Conservation (phyloP, 2,113 vertebrate species). For the Bubo scandiacus region DNA sequence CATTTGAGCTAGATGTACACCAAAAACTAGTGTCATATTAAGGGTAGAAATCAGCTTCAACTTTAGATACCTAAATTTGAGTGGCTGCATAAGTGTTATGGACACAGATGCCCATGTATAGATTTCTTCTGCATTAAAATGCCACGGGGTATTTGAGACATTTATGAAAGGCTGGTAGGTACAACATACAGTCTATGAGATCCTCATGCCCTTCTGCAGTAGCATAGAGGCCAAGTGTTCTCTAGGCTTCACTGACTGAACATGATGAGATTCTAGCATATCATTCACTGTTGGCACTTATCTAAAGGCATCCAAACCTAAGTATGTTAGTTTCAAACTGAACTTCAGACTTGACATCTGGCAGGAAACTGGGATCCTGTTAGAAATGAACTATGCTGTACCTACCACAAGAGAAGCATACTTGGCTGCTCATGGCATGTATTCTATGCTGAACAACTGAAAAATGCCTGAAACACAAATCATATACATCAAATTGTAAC, state of each 20-base stretch:
- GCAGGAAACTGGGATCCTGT: not conserved
- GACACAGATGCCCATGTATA: not conserved
- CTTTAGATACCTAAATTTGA: not conserved
- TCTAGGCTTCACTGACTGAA: not conserved
- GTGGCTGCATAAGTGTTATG: not conserved
- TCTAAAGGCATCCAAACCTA: not conserved
- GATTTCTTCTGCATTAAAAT: not conserved
- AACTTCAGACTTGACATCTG: not conserved
- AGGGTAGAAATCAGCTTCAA: not conserved
- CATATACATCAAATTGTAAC: not conserved
- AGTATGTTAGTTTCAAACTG: not conserved
- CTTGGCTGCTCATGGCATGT: not conserved
- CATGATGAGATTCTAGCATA: not conserved
- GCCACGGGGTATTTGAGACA: fast-evolving
- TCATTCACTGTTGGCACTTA: not conserved
- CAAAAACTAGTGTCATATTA: not conserved
- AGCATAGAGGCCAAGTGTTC: fast-evolving
- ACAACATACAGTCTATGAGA: not conserved
- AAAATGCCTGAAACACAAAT: not conserved
- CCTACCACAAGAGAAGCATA: not conserved
- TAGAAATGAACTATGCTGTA: not conserved
- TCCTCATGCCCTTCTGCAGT: not conserved
- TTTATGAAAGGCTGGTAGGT: not conserved
- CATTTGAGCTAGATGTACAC: not conserved
- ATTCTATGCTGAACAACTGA: not conserved